Evolutionary conservation across 2,888 invertebrate genomes (phyloP).

Genomic region (Diaphora mendica): DNA sequence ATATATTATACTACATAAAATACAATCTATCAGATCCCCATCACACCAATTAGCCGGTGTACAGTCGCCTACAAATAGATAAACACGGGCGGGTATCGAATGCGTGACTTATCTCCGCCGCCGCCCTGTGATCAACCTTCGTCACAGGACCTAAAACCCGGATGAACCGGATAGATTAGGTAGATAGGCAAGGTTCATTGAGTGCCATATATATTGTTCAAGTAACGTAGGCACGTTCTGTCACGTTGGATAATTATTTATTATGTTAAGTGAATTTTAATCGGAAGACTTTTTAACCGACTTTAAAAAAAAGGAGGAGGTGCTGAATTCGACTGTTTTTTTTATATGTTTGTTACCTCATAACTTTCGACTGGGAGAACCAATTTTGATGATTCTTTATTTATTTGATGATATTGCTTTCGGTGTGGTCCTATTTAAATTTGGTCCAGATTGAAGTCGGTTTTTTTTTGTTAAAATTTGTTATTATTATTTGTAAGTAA

Average conservation of each 20-base stretch:
- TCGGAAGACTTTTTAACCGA: background rate
- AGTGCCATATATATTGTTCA: slow-evolving; percentile 10
- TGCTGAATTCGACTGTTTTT: too few relatives aligned
- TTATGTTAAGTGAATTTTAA: background rate
- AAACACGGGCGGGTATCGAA: slow-evolving; percentile 52
- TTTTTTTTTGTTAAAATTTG: too few relatives aligned
- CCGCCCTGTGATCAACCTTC: slow-evolving; percentile 51
- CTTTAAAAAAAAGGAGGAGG: too few relatives aligned
- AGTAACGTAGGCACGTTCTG: slow-evolving; percentile 7
- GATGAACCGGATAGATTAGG: slow-evolving; percentile 51
- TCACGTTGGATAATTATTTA: slow-evolving; percentile 1
- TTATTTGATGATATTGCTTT: too few relatives aligned
- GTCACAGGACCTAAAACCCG: slow-evolving; percentile 49
- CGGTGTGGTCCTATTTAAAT: too few relatives aligned
- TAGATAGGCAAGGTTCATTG: slow-evolving; percentile 42
- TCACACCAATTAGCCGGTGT: slow-evolving; percentile 25
- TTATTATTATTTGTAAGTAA: too few relatives aligned
- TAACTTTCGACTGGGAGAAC: too few relatives aligned
- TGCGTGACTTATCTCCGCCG: slow-evolving; percentile 52
- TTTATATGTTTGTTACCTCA: too few relatives aligned
- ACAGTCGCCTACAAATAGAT: slow-evolving; percentile 48
- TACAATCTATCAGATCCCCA: slow-evolving; percentile 12
- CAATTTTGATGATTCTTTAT: too few relatives aligned
- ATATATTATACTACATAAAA: background rate
- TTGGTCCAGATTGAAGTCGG: too few relatives aligned